Base-by-base conservation (phyloP, 2,888 invertebrate genomes). In the Hipparchia sbordonii region DNA sequence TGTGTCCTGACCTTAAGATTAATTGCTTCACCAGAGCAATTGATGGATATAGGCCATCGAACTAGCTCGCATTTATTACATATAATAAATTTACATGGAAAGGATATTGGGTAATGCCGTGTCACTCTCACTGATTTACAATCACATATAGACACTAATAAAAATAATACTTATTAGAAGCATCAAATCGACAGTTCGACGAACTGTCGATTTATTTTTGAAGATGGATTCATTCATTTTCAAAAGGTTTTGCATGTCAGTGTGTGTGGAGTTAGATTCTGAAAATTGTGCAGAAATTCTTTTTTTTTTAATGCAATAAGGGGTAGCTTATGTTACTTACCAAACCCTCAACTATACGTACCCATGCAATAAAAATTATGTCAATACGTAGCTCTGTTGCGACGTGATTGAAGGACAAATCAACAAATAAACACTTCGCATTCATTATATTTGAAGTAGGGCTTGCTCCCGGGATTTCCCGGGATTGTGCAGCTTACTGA, bases 41-140 rank as follows among this genome's bases (percentile, higher is more conserved):
- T 46, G 62, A 46, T 48, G 48, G 62, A 48, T 62, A 62, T 62
- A 13, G 62, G 62, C 46, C 46, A 7, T 45, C 46, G 62, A 46
- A 13, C 46, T 13, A 46, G n/a, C 2, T 48, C 62, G 9, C 62
- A 48, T 61, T 46, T 61, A 62, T 62, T 46, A 62, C 62, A 48
- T 45, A n/a, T 62, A 62, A 62, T 62, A 61, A 61, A 61, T 62
- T 62, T 13, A 62, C 62, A 62, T 62, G 4, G n/a, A 48, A 62
- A 62, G 62, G 62, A 62, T 62, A 62, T 62, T 62, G 61, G 61
- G 61, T 61, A 61, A 61, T n/a, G 46, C n/a, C 23, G 8, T 61
- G 62, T 46, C 48, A 13, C 13, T 9, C 4, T 46, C 8, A 62
- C 13, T 62, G 62, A 62, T 62, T 62, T 62, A 62, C 48, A 46